These are phyloP conservation scores for Hassar affinis DNA, from an alignment of 2,113 vertebrate species.

Conservation along the genomic window DNA sequence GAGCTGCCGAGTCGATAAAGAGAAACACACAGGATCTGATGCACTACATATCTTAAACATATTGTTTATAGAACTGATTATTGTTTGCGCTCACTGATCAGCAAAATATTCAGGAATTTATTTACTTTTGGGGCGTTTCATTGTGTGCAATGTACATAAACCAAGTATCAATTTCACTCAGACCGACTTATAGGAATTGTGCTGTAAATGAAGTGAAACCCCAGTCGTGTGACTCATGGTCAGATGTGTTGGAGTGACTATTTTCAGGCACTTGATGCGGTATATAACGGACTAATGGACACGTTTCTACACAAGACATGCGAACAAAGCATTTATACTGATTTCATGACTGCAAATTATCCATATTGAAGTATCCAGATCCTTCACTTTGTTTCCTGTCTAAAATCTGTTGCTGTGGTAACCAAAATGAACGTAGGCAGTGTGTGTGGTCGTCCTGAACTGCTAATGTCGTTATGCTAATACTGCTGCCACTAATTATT, in stretches of 20 bases:
- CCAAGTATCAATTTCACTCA: too few relatives aligned
- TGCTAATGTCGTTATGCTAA: background rate
- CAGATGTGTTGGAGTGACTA: background rate
- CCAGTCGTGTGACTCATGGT: background rate
- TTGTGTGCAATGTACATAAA: too few relatives aligned
- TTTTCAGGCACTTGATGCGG: background rate
- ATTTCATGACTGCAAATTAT: background rate
- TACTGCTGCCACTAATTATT: background rate
- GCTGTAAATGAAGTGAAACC: background rate
- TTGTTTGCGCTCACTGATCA: accelerated
- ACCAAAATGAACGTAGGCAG: background rate
- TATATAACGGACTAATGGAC: background rate
- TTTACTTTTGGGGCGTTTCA: too few relatives aligned
- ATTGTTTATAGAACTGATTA: background rate
- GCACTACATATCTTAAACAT: background rate
- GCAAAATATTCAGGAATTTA: too few relatives aligned
- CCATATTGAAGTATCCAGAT: background rate
- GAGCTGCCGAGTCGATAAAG: too few relatives aligned
- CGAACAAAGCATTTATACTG: background rate
- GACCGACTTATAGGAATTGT: too few relatives aligned
- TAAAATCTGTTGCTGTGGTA: background rate
- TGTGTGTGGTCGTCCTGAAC: background rate
- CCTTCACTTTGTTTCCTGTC: background rate
- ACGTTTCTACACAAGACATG: background rate
- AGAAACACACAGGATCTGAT: too few relatives aligned